Percentiles rank a stretch among this genome's conserved stretches.
phyloP scores from a whole-genome alignment of 2,888 invertebrate genomes.

The Myopa tessellatipennis region DNA sequence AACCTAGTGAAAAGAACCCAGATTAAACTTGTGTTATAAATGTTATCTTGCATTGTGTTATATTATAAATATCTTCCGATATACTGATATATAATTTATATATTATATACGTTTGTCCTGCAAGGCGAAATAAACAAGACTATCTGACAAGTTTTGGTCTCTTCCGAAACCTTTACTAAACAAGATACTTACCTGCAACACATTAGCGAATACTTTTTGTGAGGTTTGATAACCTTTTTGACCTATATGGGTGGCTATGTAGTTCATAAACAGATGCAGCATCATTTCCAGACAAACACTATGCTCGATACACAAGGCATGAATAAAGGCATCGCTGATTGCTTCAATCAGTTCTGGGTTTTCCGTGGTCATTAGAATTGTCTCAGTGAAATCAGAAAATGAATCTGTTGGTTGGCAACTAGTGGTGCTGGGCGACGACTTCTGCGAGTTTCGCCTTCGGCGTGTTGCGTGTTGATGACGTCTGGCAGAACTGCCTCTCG shows the following conservation, averaged over 20 bases:
- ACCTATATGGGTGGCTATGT: constrained; percentile 76
- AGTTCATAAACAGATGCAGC: constrained; percentile 74
- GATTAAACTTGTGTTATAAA: too few relatives aligned
- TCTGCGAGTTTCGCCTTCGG: constrained; percentile 40
- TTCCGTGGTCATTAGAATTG: constrained; percentile 61
- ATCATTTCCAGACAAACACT: constrained; percentile 62
- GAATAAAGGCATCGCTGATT: constrained; percentile 64
- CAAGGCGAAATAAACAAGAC: neutral
- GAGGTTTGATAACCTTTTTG: constrained; percentile 69
- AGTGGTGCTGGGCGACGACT: neutral
- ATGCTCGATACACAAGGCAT: constrained; percentile 64
- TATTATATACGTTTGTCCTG: neutral
- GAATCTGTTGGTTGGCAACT: constrained; percentile 54
- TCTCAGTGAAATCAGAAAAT: constrained; percentile 66
- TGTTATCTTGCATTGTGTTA: too few relatives aligned
- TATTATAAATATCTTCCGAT: too few relatives aligned
- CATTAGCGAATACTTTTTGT: constrained; percentile 69
- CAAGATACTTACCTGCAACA: constrained; percentile 65
- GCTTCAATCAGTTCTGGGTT: constrained; percentile 61
- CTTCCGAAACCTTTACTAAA: neutral
- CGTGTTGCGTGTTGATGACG: neutral
- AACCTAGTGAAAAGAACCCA: constrained; percentile 56
- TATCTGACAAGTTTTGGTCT: neutral
- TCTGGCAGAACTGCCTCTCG: constrained; percentile 25
- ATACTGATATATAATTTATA: neutral